These are phyloP conservation scores for Sinocyclocheilus grahami DNA, from an alignment of 2,113 vertebrate genomes.

Conservation along the genomic window DNA sequence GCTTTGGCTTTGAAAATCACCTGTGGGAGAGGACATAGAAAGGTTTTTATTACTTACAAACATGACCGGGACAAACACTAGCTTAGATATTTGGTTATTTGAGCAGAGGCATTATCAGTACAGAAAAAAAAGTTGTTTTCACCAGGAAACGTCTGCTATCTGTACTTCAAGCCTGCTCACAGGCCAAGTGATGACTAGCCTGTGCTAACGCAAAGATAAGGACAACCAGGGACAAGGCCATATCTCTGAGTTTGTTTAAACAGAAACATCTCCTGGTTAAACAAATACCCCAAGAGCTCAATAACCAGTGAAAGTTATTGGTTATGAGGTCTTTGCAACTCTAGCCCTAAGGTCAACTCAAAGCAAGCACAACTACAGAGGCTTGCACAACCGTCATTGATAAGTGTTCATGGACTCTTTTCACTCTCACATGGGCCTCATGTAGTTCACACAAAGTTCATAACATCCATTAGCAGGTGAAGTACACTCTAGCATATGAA, in stretches of 20 bases:
- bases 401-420: background rate
- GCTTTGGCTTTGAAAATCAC: slow-evolving; percentile 95
- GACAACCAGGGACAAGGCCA: background rate
- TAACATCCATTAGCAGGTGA: background rate
- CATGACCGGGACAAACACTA: background rate
- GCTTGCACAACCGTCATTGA: background rate
- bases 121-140: background rate
- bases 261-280: slow-evolving; percentile 31
- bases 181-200: background rate
- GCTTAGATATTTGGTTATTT: background rate
- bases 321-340: background rate
- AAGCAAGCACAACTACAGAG: background rate
- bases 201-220: slow-evolving; percentile 13
- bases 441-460: background rate
- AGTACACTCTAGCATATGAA: background rate
- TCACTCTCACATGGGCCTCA: background rate
- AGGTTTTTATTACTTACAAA: background rate
- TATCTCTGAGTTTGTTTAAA: slow-evolving; percentile 10
- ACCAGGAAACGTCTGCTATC: slow-evolving; percentile 5
- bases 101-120: background rate
- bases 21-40: slow-evolving; percentile 67
- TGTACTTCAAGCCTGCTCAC: background rate
- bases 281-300: background rate
- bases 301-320: background rate
- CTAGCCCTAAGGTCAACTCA: background rate